phyloP scores from a whole-genome alignment of 2,113 vertebrate species.

The Clarias macrocephalus region DNA sequence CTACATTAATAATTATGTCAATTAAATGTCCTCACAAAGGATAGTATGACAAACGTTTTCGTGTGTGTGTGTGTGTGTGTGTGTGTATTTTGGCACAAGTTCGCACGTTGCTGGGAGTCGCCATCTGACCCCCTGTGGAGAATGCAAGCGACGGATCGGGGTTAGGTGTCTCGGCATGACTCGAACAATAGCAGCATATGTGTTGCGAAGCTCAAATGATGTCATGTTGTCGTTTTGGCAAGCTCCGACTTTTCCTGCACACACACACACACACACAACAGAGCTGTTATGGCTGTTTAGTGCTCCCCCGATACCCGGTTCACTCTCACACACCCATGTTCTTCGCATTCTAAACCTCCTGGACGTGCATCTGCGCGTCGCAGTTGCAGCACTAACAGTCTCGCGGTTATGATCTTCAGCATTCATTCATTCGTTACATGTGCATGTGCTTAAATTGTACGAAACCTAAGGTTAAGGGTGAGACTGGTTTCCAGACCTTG shows the following conservation, averaged over 20 bases:
- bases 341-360: constrained; percentile 32
- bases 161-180: constrained; percentile 67
- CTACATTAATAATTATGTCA: constrained; percentile 26
- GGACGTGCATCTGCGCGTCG: constrained; percentile 11
- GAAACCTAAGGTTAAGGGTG: background rate
- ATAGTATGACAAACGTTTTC: background rate
- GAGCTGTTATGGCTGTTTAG: constrained; percentile 68
- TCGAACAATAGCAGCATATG: constrained; percentile 61
- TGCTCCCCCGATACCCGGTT: constrained; percentile 65
- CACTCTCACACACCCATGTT: constrained; percentile 50
- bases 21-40: background rate
- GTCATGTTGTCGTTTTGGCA: constrained; percentile 65
- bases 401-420: background rate
- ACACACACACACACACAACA: constrained; percentile 26
- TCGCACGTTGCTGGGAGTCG: constrained; percentile 26
- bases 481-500: background rate
- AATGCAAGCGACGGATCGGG: constrained; percentile 39
- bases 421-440: constrained; percentile 1
- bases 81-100: constrained; percentile 35
- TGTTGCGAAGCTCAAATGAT: constrained; percentile 62
- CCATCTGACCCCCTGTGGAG: constrained; percentile 46
- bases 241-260: constrained; percentile 59
- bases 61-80: background rate
- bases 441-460: background rate
- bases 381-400: constrained; percentile 1